These are phyloP conservation scores for Lepus europaeus DNA, from an alignment of 2,113 vertebrate genomes.

Conservation along the genomic window DNA sequence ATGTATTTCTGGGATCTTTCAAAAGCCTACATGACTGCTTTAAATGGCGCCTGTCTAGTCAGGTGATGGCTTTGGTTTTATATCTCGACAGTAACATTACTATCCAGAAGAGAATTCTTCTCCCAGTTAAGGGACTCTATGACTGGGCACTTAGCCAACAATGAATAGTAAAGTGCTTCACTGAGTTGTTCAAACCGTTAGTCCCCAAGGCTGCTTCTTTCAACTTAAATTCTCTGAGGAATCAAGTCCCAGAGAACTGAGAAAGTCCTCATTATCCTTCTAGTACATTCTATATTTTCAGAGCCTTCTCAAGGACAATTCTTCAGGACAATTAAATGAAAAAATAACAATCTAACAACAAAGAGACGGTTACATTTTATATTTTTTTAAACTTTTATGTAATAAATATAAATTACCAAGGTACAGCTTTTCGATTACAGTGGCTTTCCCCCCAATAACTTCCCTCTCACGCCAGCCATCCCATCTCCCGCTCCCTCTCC, in stretches of 20 bases:
- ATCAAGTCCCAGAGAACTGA: not conserved
- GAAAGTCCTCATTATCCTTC: not conserved
- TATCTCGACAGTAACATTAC: not conserved
- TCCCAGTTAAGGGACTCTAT: not conserved
- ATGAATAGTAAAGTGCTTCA: not conserved
- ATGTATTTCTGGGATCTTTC: not conserved
- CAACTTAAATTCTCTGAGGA: constrained; percentile 51
- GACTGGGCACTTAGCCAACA: not conserved
- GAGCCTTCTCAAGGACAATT: not conserved
- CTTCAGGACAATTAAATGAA: not conserved
- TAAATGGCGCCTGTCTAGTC: not conserved
- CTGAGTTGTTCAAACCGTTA: not conserved
- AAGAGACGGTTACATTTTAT: not conserved
- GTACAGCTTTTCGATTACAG: too few species aligned
- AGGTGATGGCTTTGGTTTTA: not conserved
- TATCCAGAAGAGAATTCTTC: not conserved
- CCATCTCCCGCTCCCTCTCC: too few species aligned
- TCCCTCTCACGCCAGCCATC: too few species aligned
- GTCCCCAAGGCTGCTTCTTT: not conserved
- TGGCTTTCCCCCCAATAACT: too few species aligned
- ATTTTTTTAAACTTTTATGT: too few species aligned
- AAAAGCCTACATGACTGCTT: not conserved
- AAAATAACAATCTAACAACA: not conserved
- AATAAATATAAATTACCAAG: too few species aligned
- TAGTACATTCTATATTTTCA: not conserved